Evolutionary conservation across 2,113 vertebrate species (phyloP), one percentile per base, ranked within the genome.

Genomic region (Ramphastos sulfuratus): DNA sequence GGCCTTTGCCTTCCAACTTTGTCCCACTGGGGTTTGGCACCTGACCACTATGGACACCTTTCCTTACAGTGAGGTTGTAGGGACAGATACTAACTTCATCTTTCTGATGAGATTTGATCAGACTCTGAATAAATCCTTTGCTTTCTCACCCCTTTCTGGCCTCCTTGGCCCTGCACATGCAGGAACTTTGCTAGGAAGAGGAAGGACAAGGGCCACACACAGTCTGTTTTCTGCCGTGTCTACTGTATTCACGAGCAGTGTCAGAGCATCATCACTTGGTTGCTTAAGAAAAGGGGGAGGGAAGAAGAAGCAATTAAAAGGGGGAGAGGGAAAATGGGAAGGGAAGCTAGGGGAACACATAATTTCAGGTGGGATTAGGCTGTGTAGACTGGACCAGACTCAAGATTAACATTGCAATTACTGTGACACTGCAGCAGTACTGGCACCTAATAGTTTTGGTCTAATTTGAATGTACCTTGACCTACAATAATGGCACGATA

Each of bases 381-480:
- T 71, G 46, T 0, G 0, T 30, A 55, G 5, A 1, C 30, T 70
- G 89, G 50, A 39, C 20, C 46, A 33, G 39, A 31, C 35, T n/a
- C 35, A 70, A 44, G 37, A 82, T 16, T 46, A 46, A 80, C 16
- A 14, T 15, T 50, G 80, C 30, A 35, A 35, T 63, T 70, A 39
- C 56, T 42, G 35, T 54, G 52, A 80, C 24, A 44, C 31, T 28
- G 14, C 65, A 48, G 31, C 9, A 80, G 27, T 39, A 75, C 8
- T 42, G 70, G 30, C 50, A 75, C n/a, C 24, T 76, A 50, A 35
- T 67, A 63, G 74, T 71, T 90, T 66, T 4, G 5, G 12, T 31
- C 56, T 37, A 71, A 87, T 74, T 15, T 71, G 69, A 71, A 87
- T 13, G 12, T 17, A 27, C 46, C 33, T 21, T 77, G 21, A 85